Base-by-base conservation (phyloP, 2,797 vertebrate species). In the Chlorospingus semifuscus region DNA sequence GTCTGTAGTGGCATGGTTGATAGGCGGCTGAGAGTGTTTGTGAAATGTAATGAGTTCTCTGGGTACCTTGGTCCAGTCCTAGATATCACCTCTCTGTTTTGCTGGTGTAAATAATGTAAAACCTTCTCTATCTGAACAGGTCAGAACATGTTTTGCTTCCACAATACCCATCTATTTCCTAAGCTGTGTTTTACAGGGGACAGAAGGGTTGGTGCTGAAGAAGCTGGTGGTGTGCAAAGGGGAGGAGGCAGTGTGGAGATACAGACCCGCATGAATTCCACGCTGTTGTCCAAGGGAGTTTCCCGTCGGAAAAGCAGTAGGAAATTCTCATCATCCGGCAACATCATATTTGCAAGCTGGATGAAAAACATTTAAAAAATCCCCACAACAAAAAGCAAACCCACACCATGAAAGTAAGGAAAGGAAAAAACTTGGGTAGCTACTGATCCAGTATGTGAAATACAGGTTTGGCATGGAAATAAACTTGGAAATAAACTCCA, bases 221-320 rank as follows among this genome's bases (percentile, higher is more conserved):
- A 75, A 77, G 36, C 8, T 55, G 39, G 11, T 61, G 24, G 12
- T 18, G 37, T 57, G 27, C 41, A 59, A 64, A 32, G 46, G 8
- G 21, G 32, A 81, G 55, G 47, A 59, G 50, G 34, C 19, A 66
- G 32, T 7, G 32, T 14, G 8, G 50, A 68, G 26, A 27, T 60
- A 94, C 98, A 90, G 91, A 99, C 99, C 98, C 98, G 97, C 98
- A 99, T 99, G 87, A 99, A 99, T 83, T 99, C 99, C 63, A 99
- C 99, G 0, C 99, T 99, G 97, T 98, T 99, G 97, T 99, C 98
- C 98, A 99, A 96, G 60, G 98, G 98, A 66, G 98, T 98, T 97
- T 99, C 99, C 96, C 98, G 97, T 74, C 97, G 98, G 96, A 99
- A 99, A 88, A 99, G 92, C 89, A 99, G 97, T 63, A 99, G 98